Base-by-base conservation (phyloP, 2,113 vertebrate species). In the Abramis brama region DNA sequence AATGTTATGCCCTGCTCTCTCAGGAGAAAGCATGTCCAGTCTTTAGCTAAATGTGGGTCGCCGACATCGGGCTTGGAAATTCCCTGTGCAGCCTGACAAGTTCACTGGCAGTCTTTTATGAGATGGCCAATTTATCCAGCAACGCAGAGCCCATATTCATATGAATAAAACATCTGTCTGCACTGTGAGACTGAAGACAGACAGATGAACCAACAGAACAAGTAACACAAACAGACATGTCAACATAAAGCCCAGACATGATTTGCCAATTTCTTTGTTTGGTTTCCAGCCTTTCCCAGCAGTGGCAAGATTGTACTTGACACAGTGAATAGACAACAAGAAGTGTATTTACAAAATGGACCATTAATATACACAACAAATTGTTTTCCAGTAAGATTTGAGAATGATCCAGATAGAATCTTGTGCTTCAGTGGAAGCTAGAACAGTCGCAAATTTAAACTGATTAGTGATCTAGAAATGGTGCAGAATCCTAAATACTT, bases 131-230 rank as follows among this genome's bases (percentile, higher is more conserved):
- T 80, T 79, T 84, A 82, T 84, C 60, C 36, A 87, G 43, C 62
- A n/a, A 68, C 74, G 60, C 83, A 83, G 79, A 75, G 73, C 75
- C 77, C 64, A 85, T 73, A 79, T 82, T 70, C 73, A 60, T 73
- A 87, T 93, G 92, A 94, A 94, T 93, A 89, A 82, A 93, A 92
- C 90, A 93, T 93, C 76, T 86, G 81, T 86, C 87, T 85, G 86
- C 91, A 89, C 89, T 85, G 83, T 85, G 88, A 89, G 88, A 70
- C 77, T 50, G 27, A 89, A 80, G 39, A 80, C 59, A 80, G 89
- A 88, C 80, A 86, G 80, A 86, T 57, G 55, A 81, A 80, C 84
- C 43, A 66, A 50, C 62, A 64, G 50, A 84, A 75, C 83, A 86
- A 80, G 43, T 59, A 45, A 78, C n/a, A 71, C 79, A 85, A 78